These are phyloP conservation scores for Patiria miniata DNA, from an alignment of 35 echinoderm and acorn worm species.

Conservation along the genomic window DNA sequence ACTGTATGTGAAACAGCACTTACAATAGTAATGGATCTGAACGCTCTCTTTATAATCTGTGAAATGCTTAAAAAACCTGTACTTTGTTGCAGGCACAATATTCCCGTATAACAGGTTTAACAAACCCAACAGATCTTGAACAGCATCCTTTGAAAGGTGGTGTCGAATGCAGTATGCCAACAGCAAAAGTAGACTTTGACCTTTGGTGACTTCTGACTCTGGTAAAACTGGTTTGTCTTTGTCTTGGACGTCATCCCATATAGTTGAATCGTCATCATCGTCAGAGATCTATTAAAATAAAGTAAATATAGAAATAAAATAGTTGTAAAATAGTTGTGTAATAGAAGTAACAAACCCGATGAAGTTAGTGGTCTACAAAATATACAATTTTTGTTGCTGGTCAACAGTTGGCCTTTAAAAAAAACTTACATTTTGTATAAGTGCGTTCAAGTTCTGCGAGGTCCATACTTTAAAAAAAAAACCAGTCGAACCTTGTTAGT, in stretches of 20 bases:
- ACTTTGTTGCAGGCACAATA: no score
- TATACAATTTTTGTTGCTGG: neutral
- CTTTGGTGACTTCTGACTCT: neutral
- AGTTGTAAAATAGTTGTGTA: neutral
- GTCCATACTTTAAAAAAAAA: no score
- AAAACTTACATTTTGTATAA: no score
- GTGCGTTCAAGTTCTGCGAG: no score
- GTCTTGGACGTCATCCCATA: neutral
- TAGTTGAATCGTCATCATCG: neutral
- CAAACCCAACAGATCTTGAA: neutral
- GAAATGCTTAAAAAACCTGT: no score
- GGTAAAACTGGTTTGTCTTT: neutral
- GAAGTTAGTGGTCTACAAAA: neutral
- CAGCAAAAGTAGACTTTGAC: neutral
- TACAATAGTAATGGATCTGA: no score
- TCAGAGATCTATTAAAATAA: neutral
- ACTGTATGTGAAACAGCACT: no score
- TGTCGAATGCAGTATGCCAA: neutral
- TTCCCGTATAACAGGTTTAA: neutral
- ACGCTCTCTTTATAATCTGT: no score
- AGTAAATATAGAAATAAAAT: neutral
- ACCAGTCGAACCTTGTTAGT: no score
- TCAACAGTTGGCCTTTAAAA: no score
- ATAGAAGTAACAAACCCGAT: neutral
- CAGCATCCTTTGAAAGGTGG: neutral